These are phyloP conservation scores for Hexactinellida sp. DNA, from an alignment of 37 sponge, comb jelly and placozoan genomes.

Conservation along the genomic window DNA sequence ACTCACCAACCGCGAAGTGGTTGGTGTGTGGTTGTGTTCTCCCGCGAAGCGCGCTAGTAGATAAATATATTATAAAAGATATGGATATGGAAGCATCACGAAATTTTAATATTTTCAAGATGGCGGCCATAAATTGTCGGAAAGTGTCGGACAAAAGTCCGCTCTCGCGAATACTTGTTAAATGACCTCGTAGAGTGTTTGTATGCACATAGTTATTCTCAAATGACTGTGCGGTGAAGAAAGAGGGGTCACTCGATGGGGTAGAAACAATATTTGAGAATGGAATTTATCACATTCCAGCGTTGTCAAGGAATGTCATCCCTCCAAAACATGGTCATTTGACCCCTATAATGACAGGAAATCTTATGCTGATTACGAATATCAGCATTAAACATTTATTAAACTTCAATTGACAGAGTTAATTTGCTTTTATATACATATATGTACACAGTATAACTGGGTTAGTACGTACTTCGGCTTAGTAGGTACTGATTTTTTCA, in stretches of 20 bases:
- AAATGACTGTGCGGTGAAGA: background rate
- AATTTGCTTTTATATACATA: too few species aligned
- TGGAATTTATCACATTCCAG: background rate
- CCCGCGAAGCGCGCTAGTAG: too few species aligned
- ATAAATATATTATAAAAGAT: too few species aligned
- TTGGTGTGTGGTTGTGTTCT: too few species aligned
- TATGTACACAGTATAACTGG: too few species aligned
- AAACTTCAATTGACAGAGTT: background rate
- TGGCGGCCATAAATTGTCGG: too few species aligned
- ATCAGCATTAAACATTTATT: background rate
- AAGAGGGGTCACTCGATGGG: background rate
- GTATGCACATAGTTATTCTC: background rate
- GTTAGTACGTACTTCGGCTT: too few species aligned
- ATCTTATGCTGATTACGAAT: background rate
- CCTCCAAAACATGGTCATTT: background rate
- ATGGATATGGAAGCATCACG: too few species aligned
- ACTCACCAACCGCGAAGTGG: too few species aligned
- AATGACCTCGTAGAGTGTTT: background rate
- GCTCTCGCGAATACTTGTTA: background rate
- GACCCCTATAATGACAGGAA: background rate
- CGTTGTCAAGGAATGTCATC: background rate
- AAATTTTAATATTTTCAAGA: too few species aligned
- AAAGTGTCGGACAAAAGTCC: too few species aligned
- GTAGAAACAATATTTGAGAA: background rate
- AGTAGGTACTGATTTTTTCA: too few species aligned